Percentiles rank a stretch among this genome's conserved stretches.
Conservation (phyloP, 2,888 invertebrate species). For the Tetrapedia diversipes region DNA sequence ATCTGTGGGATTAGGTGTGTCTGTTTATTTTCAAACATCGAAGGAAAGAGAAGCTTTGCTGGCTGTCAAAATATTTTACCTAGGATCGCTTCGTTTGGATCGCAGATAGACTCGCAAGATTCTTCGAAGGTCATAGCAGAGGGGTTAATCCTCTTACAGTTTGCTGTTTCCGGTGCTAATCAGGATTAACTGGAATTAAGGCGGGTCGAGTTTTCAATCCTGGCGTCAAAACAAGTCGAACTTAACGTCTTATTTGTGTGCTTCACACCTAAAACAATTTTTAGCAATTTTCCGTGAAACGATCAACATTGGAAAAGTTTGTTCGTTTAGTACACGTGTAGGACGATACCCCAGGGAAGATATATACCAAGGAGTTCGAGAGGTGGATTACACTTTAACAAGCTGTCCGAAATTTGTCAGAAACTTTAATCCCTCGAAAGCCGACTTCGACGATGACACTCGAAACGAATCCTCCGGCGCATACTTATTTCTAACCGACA, state of each 20-base stretch:
- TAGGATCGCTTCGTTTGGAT: not conserved
- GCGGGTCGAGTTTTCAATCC: slow-evolving; percentile 8
- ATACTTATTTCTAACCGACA: slow-evolving; percentile 38
- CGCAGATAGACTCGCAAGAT: slow-evolving; percentile 1
- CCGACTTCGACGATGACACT: slow-evolving; percentile 26
- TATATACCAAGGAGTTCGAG: not conserved
- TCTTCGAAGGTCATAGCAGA: not conserved
- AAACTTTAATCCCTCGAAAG: slow-evolving; percentile 41
- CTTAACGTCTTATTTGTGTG: not conserved
- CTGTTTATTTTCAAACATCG: not conserved
- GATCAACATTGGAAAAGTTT: not conserved
- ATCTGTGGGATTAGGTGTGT: slow-evolving; percentile 5
- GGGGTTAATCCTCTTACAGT: slow-evolving; percentile 51
- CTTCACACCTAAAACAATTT: not conserved
- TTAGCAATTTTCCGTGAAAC: no score
- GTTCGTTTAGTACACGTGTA: no score
- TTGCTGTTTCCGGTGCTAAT: slow-evolving; percentile 23
- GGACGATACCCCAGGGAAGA: not conserved
- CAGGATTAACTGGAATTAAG: slow-evolving; percentile 56
- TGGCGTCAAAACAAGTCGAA: slow-evolving; percentile 28
- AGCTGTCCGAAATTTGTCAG: slow-evolving; percentile 42
- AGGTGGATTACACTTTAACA: slow-evolving; percentile 7
- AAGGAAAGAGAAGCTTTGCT: not conserved
- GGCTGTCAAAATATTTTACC: slow-evolving; percentile 45
- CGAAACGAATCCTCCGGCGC: slow-evolving; percentile 30